These are phyloP conservation scores for Drosophila punjabiensis DNA, from an alignment of 1,140 invertebrate species.

Conservation along the genomic window DNA sequence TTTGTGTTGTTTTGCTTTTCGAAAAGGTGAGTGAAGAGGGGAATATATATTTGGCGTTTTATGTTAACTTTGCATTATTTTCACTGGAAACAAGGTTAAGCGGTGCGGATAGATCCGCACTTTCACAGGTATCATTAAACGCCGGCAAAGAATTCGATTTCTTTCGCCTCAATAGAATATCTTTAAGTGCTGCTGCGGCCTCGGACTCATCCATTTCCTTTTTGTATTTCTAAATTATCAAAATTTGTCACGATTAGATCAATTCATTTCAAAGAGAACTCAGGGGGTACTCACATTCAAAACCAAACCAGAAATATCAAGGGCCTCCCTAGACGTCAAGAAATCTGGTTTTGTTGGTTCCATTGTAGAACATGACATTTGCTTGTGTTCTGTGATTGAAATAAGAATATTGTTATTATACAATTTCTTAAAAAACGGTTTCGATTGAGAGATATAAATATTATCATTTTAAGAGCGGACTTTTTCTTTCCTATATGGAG, in stretches of 20 bases:
- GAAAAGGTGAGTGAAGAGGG: conserved; percentile 39
- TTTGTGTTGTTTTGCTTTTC: conserved; percentile 20
- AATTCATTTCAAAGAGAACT: neutral
- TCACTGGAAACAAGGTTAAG: conserved; percentile 84
- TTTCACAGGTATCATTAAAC: conserved; percentile 66
- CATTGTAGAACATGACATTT: conserved; percentile 41
- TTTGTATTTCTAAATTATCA: conserved; percentile 68
- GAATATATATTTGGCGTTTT: conserved; percentile 81
- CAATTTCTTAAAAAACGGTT: neutral
- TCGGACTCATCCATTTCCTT: conserved; percentile 58
- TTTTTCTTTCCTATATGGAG: no score
- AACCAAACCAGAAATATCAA: conserved; percentile 40
- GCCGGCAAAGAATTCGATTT: conserved; percentile 65
- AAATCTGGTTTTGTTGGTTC: conserved; percentile 38
- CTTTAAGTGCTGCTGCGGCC: conserved; percentile 63
- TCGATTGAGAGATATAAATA: neutral
- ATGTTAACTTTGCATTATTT: conserved; percentile 82
- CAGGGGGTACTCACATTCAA: conserved; percentile 28
- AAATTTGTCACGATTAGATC: neutral
- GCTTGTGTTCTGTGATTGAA: conserved; percentile 39
- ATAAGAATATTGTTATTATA: neutral
- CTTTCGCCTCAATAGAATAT: conserved; percentile 65
- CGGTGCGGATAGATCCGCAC: conserved; percentile 72
- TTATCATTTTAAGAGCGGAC: no score
- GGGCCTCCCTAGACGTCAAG: conserved; percentile 37